Percentiles rank a stretch among this genome's conserved stretches.
These are phyloP conservation scores for Agonum fuliginosum DNA, from an alignment of 2,888 invertebrate genomes.

Conservation along the genomic window DNA sequence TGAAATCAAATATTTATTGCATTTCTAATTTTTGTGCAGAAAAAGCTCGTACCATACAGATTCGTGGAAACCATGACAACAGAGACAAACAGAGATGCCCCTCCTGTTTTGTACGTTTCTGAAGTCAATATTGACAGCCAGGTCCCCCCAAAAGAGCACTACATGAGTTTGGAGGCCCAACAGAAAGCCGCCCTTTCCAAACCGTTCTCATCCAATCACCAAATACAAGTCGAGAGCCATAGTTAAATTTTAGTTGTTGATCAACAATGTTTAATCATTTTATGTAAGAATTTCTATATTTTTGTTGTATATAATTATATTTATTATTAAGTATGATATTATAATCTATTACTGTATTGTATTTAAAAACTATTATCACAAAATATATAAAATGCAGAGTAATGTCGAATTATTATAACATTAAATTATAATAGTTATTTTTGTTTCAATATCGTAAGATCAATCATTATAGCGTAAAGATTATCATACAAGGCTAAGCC, in stretches of 20 bases:
- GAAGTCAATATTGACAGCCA: constrained; percentile 62
- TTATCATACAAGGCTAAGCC: too few species aligned
- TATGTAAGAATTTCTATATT: constrained; percentile 26
- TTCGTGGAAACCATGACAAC: constrained; percentile 65
- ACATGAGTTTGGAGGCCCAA: constrained; percentile 67
- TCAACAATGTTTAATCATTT: constrained; percentile 34
- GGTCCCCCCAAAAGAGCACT: constrained; percentile 63
- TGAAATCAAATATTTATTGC: too few species aligned
- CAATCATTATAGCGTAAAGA: too few species aligned
- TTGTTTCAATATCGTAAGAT: background rate
- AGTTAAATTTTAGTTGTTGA: constrained; percentile 24
- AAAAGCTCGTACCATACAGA: constrained; percentile 63
- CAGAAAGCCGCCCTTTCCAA: constrained; percentile 60
- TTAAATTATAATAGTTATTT: background rate
- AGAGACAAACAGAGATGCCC: constrained; percentile 55
- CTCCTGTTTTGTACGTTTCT: constrained; percentile 57
- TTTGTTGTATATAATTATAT: constrained; percentile 54
- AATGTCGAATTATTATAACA: constrained; percentile 24
- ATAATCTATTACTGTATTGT: constrained; percentile 53
- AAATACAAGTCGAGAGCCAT: constrained; percentile 48
- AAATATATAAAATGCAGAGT: constrained; percentile 43
- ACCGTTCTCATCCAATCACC: constrained; percentile 50
- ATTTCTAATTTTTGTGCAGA: constrained; percentile 62
- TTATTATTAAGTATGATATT: constrained; percentile 49
- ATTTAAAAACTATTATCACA: constrained; percentile 59